These are phyloP conservation scores for Gadus chalcogrammus DNA, from an alignment of 2,113 vertebrate genomes.

Conservation along the genomic window DNA sequence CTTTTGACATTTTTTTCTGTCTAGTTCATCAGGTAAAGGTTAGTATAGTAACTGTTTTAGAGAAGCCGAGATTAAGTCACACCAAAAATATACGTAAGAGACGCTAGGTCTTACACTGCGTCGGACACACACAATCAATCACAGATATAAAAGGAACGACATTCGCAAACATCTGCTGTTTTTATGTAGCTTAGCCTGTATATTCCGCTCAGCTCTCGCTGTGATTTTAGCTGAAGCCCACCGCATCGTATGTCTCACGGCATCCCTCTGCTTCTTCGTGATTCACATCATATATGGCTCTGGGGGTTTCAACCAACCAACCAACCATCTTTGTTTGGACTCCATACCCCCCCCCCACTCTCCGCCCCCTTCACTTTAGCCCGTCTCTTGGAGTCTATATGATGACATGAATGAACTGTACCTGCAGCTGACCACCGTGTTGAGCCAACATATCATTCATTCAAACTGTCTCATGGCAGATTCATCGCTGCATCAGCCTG, in stretches of 20 bases:
- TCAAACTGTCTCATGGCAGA: no score
- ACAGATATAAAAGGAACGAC: slow-evolving; percentile 37
- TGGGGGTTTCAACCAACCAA: no score
- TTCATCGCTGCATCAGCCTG: no score
- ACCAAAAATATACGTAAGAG: slow-evolving; percentile 55
- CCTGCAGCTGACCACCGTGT: no score
- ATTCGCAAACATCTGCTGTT: slow-evolving; percentile 55
- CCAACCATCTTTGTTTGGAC: no score
- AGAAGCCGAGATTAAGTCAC: slow-evolving; percentile 43
- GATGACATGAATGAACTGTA: no score
- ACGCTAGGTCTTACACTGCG: slow-evolving; percentile 34
- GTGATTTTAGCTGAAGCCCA: slow-evolving; percentile 40
- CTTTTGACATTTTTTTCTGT: slow-evolving; percentile 47
- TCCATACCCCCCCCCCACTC: no score
- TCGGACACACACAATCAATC: slow-evolving; percentile 21
- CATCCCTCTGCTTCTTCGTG: no score
- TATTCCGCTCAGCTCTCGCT: slow-evolving; percentile 55
- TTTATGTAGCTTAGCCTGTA: slow-evolving; percentile 58
- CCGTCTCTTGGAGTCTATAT: no score
- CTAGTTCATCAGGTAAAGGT: slow-evolving; percentile 47
- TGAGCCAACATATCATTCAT: no score
- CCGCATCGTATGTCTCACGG: slow-evolving; percentile 8
- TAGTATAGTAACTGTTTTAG: slow-evolving; percentile 55
- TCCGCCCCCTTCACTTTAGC: no score
- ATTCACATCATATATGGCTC: no score